These are phyloP conservation scores for Trichechus manatus DNA, from an alignment of 2,113 vertebrate genomes.

Conservation along the genomic window DNA sequence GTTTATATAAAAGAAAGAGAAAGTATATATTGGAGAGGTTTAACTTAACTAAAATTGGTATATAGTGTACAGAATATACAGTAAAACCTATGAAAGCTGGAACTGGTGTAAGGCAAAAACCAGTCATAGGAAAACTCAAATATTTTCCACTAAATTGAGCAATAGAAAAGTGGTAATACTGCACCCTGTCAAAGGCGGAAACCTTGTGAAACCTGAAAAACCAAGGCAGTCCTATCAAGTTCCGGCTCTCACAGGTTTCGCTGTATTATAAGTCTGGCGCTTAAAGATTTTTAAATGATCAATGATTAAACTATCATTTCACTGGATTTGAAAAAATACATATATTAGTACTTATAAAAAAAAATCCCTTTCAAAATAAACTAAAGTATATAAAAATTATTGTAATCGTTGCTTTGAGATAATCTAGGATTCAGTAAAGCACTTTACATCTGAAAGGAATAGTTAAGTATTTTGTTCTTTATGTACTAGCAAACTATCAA, in stretches of 20 bases:
- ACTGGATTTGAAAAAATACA: neutral
- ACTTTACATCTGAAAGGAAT: constrained; percentile 14
- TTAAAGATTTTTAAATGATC: neutral
- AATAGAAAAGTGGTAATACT: too few relatives aligned
- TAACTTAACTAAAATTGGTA: constrained; percentile 8
- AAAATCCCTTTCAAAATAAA: neutral
- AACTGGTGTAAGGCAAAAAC: too few relatives aligned
- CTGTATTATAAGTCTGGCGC: neutral
- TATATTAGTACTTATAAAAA: neutral
- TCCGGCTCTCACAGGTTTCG: too few relatives aligned
- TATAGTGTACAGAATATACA: neutral
- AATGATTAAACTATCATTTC: neutral
- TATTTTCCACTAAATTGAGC: too few relatives aligned
- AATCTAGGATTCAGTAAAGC: neutral
- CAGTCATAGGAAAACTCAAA: too few relatives aligned
- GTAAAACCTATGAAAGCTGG: too few relatives aligned
- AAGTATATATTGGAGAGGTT: neutral
- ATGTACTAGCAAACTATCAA: neutral
- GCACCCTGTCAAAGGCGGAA: too few relatives aligned
- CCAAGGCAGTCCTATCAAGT: too few relatives aligned
- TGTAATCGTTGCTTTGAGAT: neutral
- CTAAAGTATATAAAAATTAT: neutral
- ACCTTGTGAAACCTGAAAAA: too few relatives aligned
- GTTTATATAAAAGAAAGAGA: neutral
- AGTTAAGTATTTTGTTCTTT: neutral